Evolutionary conservation across 2,113 vertebrate species (phyloP).

Genomic region (Phoenicopterus ruber): DNA sequence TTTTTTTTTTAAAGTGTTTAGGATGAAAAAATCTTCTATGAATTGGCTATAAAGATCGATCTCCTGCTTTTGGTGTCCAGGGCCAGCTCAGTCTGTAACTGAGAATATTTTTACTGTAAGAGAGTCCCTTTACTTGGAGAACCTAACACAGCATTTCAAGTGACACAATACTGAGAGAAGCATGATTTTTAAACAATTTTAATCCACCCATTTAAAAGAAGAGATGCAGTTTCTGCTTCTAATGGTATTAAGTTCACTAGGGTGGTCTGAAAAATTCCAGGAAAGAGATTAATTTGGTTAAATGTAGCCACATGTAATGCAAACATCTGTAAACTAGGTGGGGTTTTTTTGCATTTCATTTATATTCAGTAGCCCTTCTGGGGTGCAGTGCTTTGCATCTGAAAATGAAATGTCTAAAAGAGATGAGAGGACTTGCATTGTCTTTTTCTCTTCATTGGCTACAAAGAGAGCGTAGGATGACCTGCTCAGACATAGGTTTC

Average conservation of each 20-base stretch:
- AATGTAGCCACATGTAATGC: background rate
- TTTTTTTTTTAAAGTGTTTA: background rate
- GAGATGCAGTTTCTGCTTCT: background rate
- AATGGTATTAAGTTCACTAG: background rate
- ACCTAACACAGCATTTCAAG: background rate
- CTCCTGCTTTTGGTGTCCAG: background rate
- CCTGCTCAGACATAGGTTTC: background rate
- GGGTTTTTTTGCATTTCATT: background rate
- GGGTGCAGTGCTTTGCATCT: background rate
- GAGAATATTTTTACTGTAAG: background rate
- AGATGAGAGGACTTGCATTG: background rate
- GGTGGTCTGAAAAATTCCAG: background rate
- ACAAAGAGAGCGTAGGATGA: background rate
- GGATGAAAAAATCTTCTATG: background rate
- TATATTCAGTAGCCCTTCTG: background rate
- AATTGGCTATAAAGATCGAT: background rate
- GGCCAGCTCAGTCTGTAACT: background rate
- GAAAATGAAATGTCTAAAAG: background rate
- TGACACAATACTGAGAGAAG: background rate
- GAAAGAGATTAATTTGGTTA: background rate
- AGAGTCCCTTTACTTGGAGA: background rate
- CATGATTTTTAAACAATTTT: background rate
- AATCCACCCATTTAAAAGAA: background rate
- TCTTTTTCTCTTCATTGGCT: background rate
- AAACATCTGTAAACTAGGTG: background rate